phyloP scores from a whole-genome alignment of 2,888 invertebrate species.

The Tenthredo scrophulariae region DNA sequence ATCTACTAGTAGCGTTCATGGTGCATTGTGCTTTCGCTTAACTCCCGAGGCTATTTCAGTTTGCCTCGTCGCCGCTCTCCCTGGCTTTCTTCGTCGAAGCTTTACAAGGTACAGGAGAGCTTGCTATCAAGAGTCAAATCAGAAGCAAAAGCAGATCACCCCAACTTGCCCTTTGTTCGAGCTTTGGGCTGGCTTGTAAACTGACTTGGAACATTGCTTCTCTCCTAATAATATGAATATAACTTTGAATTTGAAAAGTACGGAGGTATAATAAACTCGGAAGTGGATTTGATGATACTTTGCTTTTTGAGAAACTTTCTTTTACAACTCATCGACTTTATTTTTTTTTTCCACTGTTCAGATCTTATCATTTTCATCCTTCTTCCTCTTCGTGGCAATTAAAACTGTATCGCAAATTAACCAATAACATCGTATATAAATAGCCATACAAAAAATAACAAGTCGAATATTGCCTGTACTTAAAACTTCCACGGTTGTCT shows the following conservation, averaged over 20 bases:
- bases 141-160: conserved; percentile 43
- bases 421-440: background rate
- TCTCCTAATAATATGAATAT: conserved; percentile 3
- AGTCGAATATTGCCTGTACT: background rate
- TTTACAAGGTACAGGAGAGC: conserved; percentile 34
- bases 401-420: background rate
- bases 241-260: conserved; percentile 15
- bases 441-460: background rate
- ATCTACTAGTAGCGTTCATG: conserved; percentile 23
- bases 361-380: background rate
- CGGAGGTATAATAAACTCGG: conserved; percentile 22
- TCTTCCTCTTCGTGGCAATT: background rate
- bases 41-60: conserved; percentile 36
- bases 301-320: background rate
- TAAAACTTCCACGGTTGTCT: background rate
- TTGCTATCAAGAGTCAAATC: conserved; percentile 42
- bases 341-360: background rate
- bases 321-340: background rate
- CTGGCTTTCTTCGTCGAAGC: conserved; percentile 10
- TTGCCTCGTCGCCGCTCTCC: background rate
- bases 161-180: conserved; percentile 29
- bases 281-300: background rate
- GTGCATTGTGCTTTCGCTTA: conserved; percentile 40
- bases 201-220: conserved; percentile 17
- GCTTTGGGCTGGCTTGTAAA: background rate